Evolutionary conservation across 2,113 vertebrate species (phyloP).

Genomic region (Emydura subglobosa): DNA sequence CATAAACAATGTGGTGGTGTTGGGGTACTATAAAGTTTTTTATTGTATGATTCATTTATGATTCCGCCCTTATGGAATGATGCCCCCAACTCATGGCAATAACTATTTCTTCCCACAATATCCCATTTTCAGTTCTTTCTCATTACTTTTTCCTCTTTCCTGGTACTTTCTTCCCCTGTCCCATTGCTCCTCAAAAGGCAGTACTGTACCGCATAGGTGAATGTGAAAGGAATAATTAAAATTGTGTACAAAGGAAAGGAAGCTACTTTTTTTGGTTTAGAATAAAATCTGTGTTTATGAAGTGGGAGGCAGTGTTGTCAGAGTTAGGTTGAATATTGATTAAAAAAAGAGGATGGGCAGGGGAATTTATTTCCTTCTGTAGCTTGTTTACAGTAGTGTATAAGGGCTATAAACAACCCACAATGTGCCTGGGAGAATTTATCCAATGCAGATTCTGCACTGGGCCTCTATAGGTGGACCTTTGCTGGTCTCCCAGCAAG

Average conservation of each 20-base stretch:
- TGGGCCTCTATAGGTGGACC: neutral
- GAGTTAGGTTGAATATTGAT: neutral
- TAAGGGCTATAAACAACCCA: neutral
- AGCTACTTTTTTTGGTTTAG: neutral
- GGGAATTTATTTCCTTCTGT: neutral
- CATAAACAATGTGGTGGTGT: neutral
- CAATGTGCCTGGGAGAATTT: neutral
- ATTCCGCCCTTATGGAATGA: neutral
- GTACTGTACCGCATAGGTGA: neutral
- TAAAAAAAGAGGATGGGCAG: neutral
- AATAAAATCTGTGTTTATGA: neutral
- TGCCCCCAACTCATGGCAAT: no score
- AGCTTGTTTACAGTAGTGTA: neutral
- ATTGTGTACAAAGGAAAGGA: neutral
- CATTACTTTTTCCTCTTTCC: neutral
- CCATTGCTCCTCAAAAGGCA: neutral
- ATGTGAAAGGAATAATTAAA: neutral
- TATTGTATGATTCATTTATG: neutral
- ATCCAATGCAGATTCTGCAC: fast-evolving
- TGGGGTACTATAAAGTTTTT: neutral
- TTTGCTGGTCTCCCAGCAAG: neutral
- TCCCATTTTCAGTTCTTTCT: neutral
- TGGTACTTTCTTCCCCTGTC: neutral
- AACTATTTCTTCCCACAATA: neutral
- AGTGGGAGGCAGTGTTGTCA: neutral